These are phyloP conservation scores for Agrotis segetum DNA, from an alignment of 2,888 invertebrate species.

Conservation along the genomic window DNA sequence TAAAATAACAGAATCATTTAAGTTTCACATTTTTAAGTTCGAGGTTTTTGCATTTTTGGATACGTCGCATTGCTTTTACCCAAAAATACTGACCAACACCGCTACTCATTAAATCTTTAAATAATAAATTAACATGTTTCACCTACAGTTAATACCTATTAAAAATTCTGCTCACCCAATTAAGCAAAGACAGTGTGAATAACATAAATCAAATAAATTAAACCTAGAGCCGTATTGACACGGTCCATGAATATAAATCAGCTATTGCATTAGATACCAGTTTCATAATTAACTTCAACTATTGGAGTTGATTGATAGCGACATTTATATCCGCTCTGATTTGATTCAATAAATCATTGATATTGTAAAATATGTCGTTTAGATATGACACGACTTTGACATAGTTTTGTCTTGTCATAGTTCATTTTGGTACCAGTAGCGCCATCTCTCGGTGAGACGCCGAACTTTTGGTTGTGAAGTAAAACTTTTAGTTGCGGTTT, in stretches of 20 bases:
- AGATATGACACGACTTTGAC: constrained; percentile 82
- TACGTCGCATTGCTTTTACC: no score
- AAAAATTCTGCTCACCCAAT: constrained; percentile 51
- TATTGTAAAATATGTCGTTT: constrained; percentile 75
- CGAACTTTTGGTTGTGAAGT: constrained; percentile 63
- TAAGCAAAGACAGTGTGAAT: constrained; percentile 57
- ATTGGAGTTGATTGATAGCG: constrained; percentile 73
- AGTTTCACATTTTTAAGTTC: no score
- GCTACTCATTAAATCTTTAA: neutral
- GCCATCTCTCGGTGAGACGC: constrained; percentile 76
- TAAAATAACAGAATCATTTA: no score
- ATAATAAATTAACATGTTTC: constrained; percentile 1
- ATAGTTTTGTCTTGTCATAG: constrained; percentile 68
- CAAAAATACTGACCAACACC: neutral
- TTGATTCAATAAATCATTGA: constrained; percentile 76
- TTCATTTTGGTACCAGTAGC: constrained; percentile 66
- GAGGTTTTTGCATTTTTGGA: no score
- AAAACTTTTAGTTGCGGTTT: constrained; percentile 24
- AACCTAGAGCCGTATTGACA: constrained; percentile 56
- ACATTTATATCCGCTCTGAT: constrained; percentile 76
- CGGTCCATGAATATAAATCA: constrained; percentile 65
- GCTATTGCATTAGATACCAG: constrained; percentile 57
- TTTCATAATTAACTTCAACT: constrained; percentile 63
- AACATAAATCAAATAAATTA: constrained; percentile 63
- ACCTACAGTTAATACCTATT: constrained; percentile 9